These are phyloP conservation scores for Polylopha cassiicola DNA, from an alignment of 2,888 invertebrate genomes.

Conservation along the genomic window DNA sequence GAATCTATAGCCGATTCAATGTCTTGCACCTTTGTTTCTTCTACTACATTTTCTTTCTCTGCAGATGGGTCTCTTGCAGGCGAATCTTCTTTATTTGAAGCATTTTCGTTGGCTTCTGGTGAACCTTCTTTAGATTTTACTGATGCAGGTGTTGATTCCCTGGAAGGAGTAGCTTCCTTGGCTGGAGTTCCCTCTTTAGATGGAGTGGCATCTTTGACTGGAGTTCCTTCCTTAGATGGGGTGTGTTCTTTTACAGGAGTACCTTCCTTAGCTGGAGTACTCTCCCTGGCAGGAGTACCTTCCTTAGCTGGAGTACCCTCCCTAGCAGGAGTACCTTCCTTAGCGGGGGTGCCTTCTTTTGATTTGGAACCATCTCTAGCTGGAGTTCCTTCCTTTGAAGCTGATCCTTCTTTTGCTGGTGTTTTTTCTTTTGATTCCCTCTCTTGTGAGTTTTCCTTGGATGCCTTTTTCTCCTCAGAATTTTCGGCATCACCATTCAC, in stretches of 20 bases:
- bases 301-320: conserved; percentile 29
- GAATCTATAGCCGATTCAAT: conserved; percentile 33
- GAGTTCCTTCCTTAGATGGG: conserved; percentile 37
- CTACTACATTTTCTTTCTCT: conserved; percentile 38
- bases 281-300: conserved; percentile 29
- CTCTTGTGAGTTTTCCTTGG: conserved; percentile 32
- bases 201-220: conserved; percentile 33
- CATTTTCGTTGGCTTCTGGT: conserved; percentile 30
- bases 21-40: conserved; percentile 31
- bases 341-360: conserved; percentile 16
- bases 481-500: conserved; percentile 55
- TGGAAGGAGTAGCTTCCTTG: conserved; percentile 35
- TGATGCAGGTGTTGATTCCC: conserved; percentile 25
- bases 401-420: conserved; percentile 14
- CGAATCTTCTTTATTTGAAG: conserved; percentile 26
- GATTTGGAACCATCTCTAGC: conserved; percentile 10
- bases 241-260: conserved; percentile 33
- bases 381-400: no score
- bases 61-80: conserved; percentile 22
- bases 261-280: conserved; percentile 37
- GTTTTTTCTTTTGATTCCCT: conserved; percentile 11
- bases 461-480: conserved; percentile 38
- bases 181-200: conserved; percentile 41
- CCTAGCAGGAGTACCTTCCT: conserved; percentile 17
- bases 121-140: conserved; percentile 27